Evolutionary conservation across 2,797 vertebrate genomes (phyloP), one percentile per base, ranked within the genome.

Genomic region (Hybognathus amarus): DNA sequence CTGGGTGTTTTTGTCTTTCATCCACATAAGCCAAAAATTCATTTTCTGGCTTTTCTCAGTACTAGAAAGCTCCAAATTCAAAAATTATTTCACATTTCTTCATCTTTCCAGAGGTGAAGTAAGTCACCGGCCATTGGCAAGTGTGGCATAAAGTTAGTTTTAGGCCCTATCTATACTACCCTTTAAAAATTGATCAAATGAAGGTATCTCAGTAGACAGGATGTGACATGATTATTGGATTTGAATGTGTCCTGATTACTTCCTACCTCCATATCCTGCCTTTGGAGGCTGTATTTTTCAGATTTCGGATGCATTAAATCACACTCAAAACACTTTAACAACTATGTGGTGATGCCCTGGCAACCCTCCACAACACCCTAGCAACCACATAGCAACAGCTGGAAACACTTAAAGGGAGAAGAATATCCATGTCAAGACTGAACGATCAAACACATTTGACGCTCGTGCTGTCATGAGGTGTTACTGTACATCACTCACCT

Each of bases 401-500:
- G 59, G 5, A 38, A 76, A 11, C 15, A 10, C 2, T 42, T 42
- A 3, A 42, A 10, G 36, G 8, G 9, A 66, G 66, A 36, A 66
- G 40, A 45, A 15, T 27, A 9, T 71, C 27, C 10, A 30, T 50
- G 4, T 50, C 42, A 50, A 47, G 10, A 73, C 27, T 13, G 18
- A 52, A n/a, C 3, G 18, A 30, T 33, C 30, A 74, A n/a, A 20
- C 12, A n/a, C 2, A 17, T 30, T 33, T 50, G 6, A 75, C 9
- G 7, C 42, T 30, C 30, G 3, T 12, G 11, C 56, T 42, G 75
- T 27, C 59, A 47, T 33, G 38, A 63, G 40, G 20, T 6, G 13
- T 22, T 54, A 56, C 15, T 15, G 45, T 20, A 11, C 56, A 33
- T 74, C 83, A 93, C 95, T 95, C 87, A 96, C 95, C 94, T 94